phyloP scores from a whole-genome alignment of 2,113 vertebrate genomes.

The Raja brachyura region DNA sequence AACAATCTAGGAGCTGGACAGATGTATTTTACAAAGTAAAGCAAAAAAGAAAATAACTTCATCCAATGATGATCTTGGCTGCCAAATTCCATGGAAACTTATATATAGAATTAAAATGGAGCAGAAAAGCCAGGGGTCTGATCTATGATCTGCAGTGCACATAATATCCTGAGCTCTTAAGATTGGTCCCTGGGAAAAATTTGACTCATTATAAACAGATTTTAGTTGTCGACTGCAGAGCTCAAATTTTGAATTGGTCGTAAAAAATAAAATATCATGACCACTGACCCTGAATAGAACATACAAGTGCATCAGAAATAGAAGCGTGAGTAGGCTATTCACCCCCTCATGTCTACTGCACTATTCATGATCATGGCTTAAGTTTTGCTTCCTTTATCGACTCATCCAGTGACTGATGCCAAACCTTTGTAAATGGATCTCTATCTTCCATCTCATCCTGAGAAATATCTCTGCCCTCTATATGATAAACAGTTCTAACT shows the following conservation, averaged over 20 bases:
- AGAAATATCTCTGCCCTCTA: background rate
- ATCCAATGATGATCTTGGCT: background rate
- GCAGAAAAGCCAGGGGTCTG: background rate
- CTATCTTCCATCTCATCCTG: background rate
- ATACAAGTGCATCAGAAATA: no score
- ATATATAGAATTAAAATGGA: background rate
- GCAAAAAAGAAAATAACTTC: background rate
- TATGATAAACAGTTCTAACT: background rate
- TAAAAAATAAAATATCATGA: background rate
- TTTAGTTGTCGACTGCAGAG: background rate
- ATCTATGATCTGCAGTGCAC: background rate
- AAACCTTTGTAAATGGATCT: background rate
- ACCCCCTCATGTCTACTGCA: no score
- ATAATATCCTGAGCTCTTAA: background rate
- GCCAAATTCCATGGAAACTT: background rate
- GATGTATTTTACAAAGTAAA: background rate
- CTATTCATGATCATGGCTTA: no score
- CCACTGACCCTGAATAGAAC: no score
- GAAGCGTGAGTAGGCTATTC: no score
- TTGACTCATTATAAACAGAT: background rate
- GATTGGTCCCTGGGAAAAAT: background rate
- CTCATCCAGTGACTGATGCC: background rate
- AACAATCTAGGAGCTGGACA: no score
- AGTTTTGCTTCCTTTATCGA: background rate
- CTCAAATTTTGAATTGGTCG: background rate